phyloP scores from a whole-genome alignment of 2,113 vertebrate genomes.

The Pelobates fuscus region DNA sequence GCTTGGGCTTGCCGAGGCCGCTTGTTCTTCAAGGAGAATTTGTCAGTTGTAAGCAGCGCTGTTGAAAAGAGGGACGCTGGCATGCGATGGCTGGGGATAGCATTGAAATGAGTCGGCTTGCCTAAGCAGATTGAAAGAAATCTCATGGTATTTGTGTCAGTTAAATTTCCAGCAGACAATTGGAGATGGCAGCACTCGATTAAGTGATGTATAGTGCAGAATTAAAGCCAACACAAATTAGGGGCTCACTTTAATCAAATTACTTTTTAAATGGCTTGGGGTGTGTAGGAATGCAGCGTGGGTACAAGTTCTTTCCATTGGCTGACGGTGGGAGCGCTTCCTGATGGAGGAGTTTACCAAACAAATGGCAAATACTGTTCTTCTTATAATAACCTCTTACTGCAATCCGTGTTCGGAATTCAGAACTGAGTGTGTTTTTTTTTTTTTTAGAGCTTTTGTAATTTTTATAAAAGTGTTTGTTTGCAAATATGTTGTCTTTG shows the following conservation, averaged over 20 bases:
- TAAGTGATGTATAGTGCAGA: constrained; percentile 82
- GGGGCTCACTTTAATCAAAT: constrained; percentile 86
- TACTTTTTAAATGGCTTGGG: constrained; percentile 72
- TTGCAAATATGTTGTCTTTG: no score
- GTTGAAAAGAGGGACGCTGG: constrained; percentile 74
- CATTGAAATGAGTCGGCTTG: no score
- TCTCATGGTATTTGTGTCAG: constrained; percentile 87
- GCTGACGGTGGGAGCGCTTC: not conserved
- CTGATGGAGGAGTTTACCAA: no score
- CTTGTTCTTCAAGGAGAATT: constrained; percentile 70
- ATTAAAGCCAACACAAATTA: constrained; percentile 91
- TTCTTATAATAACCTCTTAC: no score
- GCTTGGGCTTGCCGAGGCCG: constrained; percentile 71
- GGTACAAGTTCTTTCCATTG: constrained; percentile 46
- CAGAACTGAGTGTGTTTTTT: no score
- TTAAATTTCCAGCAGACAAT: constrained; percentile 86
- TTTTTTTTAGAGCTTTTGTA: no score
- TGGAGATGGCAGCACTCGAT: constrained; percentile 79
- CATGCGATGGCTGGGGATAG: constrained; percentile 76
- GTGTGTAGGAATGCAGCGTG: constrained; percentile 71
- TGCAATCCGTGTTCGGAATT: no score
- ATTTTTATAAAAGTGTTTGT: no score
- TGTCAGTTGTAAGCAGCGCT: constrained; percentile 72
- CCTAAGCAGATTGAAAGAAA: constrained; percentile 84
- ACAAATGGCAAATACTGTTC: no score